Evolutionary conservation across 2,113 vertebrate species (phyloP), one percentile per base, ranked within the genome.

Genomic region (Cheilinus undulatus): DNA sequence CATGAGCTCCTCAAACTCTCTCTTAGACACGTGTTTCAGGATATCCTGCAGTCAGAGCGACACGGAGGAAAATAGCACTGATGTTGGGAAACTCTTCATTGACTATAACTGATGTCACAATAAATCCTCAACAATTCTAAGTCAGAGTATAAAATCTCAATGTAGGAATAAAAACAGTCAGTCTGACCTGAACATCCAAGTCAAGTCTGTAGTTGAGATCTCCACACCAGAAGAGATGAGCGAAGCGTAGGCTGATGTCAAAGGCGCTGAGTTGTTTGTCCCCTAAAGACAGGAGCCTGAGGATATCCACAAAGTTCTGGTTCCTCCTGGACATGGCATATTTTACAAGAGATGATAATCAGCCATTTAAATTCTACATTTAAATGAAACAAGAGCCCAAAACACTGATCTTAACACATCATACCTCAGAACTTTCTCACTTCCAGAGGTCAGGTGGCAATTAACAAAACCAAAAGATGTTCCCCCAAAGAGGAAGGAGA

Each of bases 401-500:
- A 57, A 1, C 45, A 27, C 30, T 42, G 14, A 14, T 68, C 13
- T 14, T 10, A 10, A 28, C n/a, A 20, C 7, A 49, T 42, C 32
- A 13, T 84, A 96, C 96, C 95, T 96, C n/a, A 94, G 80, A 13
- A 92, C 92, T 78, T 96, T 97, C 68, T 97, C 95, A 1, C 91
- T 95, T 69, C 96, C 95, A 0, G 96, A 97, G 48, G 95, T 94
- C 88, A 97, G 89, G 82, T 96, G 96, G 61, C 95, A 96, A 86
- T 96, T 96, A n/a, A 97, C 78, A 17, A 97, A 97, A 10, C 96
- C 95, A 0, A 97, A 93, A 10, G 96, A 95, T 0, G 95, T 96
- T 14, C 93, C 93, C 0, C 88, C 95, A 71, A 96, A 95, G 19
- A 94, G 90, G 80, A 97, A 92, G 23, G 95, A 96, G 51, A 96